Evolutionary conservation across 2,888 invertebrate genomes (phyloP), one percentile per base, ranked within the genome.

Genomic region (Conistra vaccinii): DNA sequence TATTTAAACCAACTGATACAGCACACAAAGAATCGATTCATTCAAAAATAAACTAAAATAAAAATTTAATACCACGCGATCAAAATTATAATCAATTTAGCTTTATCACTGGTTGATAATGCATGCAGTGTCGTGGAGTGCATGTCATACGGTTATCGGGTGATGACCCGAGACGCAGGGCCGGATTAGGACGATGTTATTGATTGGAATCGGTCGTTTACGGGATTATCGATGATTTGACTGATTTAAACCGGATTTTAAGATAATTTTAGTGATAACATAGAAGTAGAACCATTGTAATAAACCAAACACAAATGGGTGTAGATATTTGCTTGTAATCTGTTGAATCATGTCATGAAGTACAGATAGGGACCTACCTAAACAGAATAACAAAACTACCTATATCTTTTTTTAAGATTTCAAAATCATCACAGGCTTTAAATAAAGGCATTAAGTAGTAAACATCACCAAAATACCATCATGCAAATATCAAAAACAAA

Each of bases 111-210:
- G 10, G 57, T 75, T 79, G 78, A 80, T 83, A 87, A 85, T 86
- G 81, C 73, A 85, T 73, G 76, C 74, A 57, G 71, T 76, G 80
- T 76, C 84, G 81, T 78, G 71, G 85, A 85, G 83, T 85, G 87
- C 85, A 85, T 87, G 87, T 76, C 85, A 83, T 81, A 61, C 72
- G 83, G 87, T 84, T 90, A 90, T 90, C 90, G 87, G 83, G 23
- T 86, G 86, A 78, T 73, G 90, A 90, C 87, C 89, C 79, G 51
- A 39, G 62, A n/a, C 10, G 26, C 89, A 88, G 90, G 76, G 83
- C 29, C 55, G 86, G 48, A 87, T 70, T 81, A 70, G 32, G 61
- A 6, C 48, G 14, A 2, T 57, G 6, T 51, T 14, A 10, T 42
- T 39, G 12, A 17, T 51, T 17, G 5, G n/a, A 55, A 76, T 70